Conservation (phyloP, 2,113 vertebrate genomes). For the Probosciger aterrimus region DNA sequence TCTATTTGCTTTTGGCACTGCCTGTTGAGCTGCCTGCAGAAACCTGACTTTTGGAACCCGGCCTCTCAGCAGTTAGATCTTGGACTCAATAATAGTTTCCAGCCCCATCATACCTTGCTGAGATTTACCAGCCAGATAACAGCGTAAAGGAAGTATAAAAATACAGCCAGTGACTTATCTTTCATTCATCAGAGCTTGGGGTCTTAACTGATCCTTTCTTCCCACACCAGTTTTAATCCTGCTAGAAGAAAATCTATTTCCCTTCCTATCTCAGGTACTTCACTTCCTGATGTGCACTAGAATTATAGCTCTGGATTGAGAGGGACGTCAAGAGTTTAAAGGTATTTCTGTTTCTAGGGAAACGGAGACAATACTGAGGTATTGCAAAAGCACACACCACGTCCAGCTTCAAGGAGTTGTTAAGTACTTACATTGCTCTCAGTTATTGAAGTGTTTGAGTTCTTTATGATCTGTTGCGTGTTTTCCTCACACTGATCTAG, state of each 20-base stretch:
- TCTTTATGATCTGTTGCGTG: background rate
- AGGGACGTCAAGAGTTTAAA: background rate
- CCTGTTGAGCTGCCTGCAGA: conserved; percentile 45
- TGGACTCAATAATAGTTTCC: conserved; percentile 6
- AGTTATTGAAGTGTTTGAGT: background rate
- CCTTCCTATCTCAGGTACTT: background rate
- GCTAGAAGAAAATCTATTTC: background rate
- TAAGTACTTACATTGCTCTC: background rate
- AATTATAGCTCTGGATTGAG: background rate
- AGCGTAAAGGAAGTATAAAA: conserved; percentile 4
- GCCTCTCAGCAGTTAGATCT: background rate
- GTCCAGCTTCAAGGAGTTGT: background rate
- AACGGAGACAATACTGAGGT: background rate
- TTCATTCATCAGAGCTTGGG: background rate
- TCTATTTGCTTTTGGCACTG: background rate
- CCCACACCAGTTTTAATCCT: background rate
- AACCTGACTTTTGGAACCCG: conserved; percentile 46
- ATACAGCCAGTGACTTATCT: background rate
- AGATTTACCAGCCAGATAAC: conserved; percentile 23
- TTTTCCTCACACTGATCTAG: background rate
- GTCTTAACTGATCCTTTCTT: background rate
- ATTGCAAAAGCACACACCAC: background rate
- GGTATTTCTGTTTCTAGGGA: background rate
- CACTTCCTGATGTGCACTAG: background rate
- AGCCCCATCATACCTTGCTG: background rate